Conservation (phyloP, 2,113 vertebrate species). For the Microcebus ravelobensis region DNA sequence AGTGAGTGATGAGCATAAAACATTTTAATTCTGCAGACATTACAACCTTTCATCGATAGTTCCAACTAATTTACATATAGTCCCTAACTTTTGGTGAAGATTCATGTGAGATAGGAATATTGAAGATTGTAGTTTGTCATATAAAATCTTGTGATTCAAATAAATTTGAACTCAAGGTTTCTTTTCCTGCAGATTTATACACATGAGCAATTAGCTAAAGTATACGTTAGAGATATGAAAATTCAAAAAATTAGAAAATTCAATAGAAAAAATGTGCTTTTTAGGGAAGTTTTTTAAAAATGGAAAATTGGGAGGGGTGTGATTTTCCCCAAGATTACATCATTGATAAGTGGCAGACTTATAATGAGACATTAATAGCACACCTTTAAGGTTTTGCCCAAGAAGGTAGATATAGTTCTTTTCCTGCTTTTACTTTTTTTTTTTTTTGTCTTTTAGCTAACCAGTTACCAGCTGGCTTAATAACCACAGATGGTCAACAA, state of each 20-base stretch:
- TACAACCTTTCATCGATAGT: neutral
- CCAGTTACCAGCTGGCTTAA: conserved; percentile 95
- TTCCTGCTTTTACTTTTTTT: neutral
- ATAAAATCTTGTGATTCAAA: neutral
- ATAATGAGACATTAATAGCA: neutral
- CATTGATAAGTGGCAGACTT: neutral
- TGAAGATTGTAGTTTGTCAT: neutral
- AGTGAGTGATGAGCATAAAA: neutral
- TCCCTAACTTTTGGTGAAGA: neutral
- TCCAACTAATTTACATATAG: neutral
- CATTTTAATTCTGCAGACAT: neutral
- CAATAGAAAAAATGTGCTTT: neutral
- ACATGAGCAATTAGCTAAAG: neutral
- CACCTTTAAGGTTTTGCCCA: neutral
- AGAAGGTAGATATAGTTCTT: neutral
- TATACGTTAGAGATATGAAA: neutral
- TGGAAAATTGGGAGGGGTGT: neutral
- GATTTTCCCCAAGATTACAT: neutral
- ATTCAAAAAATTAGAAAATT: neutral
- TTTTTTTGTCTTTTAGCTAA: conserved; percentile 87
- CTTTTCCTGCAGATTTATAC: neutral
- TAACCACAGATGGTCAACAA: conserved; percentile 97
- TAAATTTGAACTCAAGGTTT: neutral
- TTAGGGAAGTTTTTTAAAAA: neutral
- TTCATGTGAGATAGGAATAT: neutral